Evolutionary conservation across 2,888 invertebrate species (phyloP), one percentile per base, ranked within the genome.

Genomic region (Gymnosoma rotundatum): DNA sequence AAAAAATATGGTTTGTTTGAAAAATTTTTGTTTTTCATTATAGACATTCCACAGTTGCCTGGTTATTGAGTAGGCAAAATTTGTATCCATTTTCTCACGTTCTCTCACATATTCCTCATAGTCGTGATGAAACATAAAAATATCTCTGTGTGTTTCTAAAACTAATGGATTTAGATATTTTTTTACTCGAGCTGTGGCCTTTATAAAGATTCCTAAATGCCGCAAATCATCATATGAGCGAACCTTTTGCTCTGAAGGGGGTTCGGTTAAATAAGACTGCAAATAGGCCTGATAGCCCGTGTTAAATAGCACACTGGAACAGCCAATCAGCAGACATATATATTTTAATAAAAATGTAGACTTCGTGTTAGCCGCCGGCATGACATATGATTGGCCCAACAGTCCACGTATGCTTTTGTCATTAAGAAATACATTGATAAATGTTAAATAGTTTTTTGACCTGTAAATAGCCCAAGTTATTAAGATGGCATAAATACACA

Each of bases 241-340:
- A 10, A 90, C 80, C 3, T 9, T 38, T 38, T 38, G 63, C 0
- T 72, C 38, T 1, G 73, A 61, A 0, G 88, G 87, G 0, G 88
- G 89, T 36, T 89, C 83, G 0, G 89, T 87, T 2, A 90, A 38
- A 42, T 86, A 75, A 0, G 87, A 87, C 36, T 88, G 87, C 63
- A 91, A 50, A n/a, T 86, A 86, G 3, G 89, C 85, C n/a, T 86
- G 81, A 58, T 88, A 90, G 6, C 87, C 78, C 50, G 88, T 89
- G 36, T 69, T 87, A 0, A 85, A 8, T 0, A 90, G 54, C 0
- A 90, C 32, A n/a, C 89, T 88, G 1, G 88, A 83, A 0, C 82
- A 64, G 20, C 80, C 87, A 0, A 88, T 81, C 36, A 87, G 72
- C 1, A 75, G n/a, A 25, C 85, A 86, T 52, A 87, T 82, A 32